A percentile compares a stretch with the other conserved stretches of the same genome.
Conservation (phyloP, 2,888 invertebrate genomes). For the Zootermopsis nevadensis region DNA sequence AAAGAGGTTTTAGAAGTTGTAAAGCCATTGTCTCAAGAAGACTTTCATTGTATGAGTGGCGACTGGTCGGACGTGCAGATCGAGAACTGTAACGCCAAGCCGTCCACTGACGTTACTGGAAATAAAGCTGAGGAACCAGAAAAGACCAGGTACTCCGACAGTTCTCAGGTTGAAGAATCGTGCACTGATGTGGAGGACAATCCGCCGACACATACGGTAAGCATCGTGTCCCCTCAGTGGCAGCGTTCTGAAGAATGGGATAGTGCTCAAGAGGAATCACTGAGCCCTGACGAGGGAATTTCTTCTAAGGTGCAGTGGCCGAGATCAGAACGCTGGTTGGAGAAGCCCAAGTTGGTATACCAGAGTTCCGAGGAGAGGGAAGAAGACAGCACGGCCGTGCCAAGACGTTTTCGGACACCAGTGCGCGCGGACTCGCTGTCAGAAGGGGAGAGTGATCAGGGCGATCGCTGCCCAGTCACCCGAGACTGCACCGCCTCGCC, state of each 20-base stretch:
- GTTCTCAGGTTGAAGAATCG: slow-evolving; percentile 8
- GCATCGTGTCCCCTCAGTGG: slow-evolving; percentile 12
- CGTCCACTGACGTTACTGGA: no score
- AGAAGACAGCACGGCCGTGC: slow-evolving; percentile 61
- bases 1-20: no score
- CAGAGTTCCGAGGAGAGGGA: slow-evolving; percentile 82
- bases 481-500: slow-evolving; percentile 68
- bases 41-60: no score
- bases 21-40: no score
- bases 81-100: not conserved
- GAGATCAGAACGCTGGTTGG: not conserved
- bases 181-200: slow-evolving; percentile 35
- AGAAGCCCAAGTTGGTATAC: slow-evolving; percentile 65
- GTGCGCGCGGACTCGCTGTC: slow-evolving; percentile 75
- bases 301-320: not conserved
- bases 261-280: slow-evolving; percentile 61
- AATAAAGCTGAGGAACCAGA: not conserved
- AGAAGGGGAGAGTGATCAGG: slow-evolving; percentile 75
- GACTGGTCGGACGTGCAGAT: not conserved
- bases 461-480: slow-evolving; percentile 58
- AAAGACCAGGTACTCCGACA: not conserved
- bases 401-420: slow-evolving; percentile 53
- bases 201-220: slow-evolving; percentile 17
- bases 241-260: slow-evolving; percentile 55
- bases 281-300: slow-evolving; percentile 62